phyloP scores from a whole-genome alignment of 2,113 vertebrate genomes.

The Amblyopsis rosae region DNA sequence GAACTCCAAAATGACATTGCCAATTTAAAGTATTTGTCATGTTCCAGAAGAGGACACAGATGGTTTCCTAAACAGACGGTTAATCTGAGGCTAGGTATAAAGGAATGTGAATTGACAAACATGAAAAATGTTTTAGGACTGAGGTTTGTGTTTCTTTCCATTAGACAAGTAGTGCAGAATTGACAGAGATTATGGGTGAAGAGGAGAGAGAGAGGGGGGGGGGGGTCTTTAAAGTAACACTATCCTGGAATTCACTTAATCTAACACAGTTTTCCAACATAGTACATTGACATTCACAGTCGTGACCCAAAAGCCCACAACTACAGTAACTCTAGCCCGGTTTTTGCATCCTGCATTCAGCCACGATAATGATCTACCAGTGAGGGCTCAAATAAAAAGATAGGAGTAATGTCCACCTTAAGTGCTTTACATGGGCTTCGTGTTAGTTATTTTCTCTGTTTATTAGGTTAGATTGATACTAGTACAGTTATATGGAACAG shows the following conservation, averaged over 20 bases:
- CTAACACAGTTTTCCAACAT: no score
- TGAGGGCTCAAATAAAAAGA: neutral
- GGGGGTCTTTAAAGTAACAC: no score
- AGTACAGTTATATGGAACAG: constrained; percentile 25
- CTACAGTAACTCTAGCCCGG: no score
- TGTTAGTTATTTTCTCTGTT: constrained; percentile 18
- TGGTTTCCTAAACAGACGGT: neutral
- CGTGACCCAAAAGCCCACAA: no score
- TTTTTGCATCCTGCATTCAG: neutral
- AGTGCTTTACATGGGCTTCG: constrained; percentile 26
- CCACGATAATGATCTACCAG: neutral
- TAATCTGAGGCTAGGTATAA: neutral
- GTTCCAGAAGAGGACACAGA: constrained; percentile 20
- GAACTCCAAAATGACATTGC: constrained; percentile 4
- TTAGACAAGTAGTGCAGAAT: neutral
- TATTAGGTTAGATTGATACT: constrained; percentile 25
- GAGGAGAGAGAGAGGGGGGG: no score
- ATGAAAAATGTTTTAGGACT: neutral
- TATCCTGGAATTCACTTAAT: no score
- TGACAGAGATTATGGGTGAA: neutral
- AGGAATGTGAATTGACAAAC: neutral
- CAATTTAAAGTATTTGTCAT: neutral
- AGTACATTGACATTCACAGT: no score
- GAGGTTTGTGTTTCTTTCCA: neutral
- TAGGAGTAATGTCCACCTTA: neutral